Evolutionary conservation across 2,888 invertebrate genomes (phyloP), one percentile per base, ranked within the genome.

Genomic region (Ditula angustiorana): DNA sequence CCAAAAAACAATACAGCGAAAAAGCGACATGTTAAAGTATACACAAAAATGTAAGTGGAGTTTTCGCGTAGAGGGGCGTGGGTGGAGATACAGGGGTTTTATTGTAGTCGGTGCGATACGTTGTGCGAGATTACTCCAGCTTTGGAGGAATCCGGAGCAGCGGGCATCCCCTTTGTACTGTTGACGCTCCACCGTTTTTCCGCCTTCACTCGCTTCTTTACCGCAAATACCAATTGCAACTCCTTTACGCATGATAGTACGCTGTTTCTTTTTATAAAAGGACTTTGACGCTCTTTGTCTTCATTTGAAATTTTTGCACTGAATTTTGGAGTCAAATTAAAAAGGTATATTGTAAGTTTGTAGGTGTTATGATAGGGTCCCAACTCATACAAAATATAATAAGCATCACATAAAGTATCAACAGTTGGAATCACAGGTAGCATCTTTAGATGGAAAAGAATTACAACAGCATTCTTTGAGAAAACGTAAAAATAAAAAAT

Each of bases 121-220:
- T 75, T 73, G 74, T 73, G 79, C 76, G 76, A 80, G 79, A 81
- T 80, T 82, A 82, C 79, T 80, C 75, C 73, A 76, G 79, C 79
- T 82, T 79, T 77, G 76, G 73, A 75, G 76, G 80, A 79, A 83
- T 80, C 78, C 78, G 74, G 76, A 79, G 78, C 77, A 76, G 71
- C 75, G 76, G 70, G 74, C 72, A 77, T 74, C 75, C 76, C 53
- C 79, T 83, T 86, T 85, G 80, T 83, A 81, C 74, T 72, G 81
- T 80, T 78, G 77, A 80, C 81, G 80, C 78, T 82, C 76, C 78
- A 72, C 74, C 78, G 80, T 81, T 81, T 81, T 83, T 81, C 80
- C 71, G 71, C 74, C 70, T 75, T 75, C 75, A 74, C 75, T 79
- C 79, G 74, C 74, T 78, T 80, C 78, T 81, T 79, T 79, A 77